Conservation (phyloP, 2,888 invertebrate species). For the Stictocephala bisonia region DNA sequence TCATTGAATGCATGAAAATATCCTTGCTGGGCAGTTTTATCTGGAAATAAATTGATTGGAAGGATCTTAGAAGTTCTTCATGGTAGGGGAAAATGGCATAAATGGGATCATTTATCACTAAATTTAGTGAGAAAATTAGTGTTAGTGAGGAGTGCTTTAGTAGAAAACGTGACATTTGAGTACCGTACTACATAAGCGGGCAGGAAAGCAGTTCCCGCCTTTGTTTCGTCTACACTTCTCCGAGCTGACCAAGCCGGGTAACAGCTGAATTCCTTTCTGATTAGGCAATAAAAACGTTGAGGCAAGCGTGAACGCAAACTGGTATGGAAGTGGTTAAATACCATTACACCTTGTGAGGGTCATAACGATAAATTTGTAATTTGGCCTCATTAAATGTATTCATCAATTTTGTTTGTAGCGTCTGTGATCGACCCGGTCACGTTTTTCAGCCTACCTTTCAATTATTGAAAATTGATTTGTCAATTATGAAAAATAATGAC, state of each 20-base stretch:
- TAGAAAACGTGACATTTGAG: too few species aligned
- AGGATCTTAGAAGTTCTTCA: too few species aligned
- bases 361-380: constrained; percentile 39
- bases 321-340: constrained; percentile 38
- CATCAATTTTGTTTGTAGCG: constrained; percentile 23
- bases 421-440: constrained; percentile 38
- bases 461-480: constrained; percentile 40
- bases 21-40: too few species aligned
- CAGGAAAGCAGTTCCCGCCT: constrained; percentile 20
- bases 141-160: too few species aligned
- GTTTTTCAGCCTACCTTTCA: constrained; percentile 37
- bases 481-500: constrained; percentile 40
- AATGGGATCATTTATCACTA: too few species aligned
- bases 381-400: constrained; percentile 31
- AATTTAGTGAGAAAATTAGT: too few species aligned
- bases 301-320: constrained; percentile 34
- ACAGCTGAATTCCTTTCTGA: constrained; percentile 39
- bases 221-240: constrained; percentile 21
- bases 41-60: too few species aligned
- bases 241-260: neutral
- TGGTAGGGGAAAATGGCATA: too few species aligned
- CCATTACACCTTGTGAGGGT: constrained; percentile 36
- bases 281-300: constrained; percentile 34
- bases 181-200: too few species aligned
- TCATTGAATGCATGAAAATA: too few species aligned